Percentiles rank a stretch among this genome's conserved stretches.
These are phyloP conservation scores for Chiridota heheva DNA, from an alignment of 35 echinoderm and acorn worm species.

Conservation along the genomic window DNA sequence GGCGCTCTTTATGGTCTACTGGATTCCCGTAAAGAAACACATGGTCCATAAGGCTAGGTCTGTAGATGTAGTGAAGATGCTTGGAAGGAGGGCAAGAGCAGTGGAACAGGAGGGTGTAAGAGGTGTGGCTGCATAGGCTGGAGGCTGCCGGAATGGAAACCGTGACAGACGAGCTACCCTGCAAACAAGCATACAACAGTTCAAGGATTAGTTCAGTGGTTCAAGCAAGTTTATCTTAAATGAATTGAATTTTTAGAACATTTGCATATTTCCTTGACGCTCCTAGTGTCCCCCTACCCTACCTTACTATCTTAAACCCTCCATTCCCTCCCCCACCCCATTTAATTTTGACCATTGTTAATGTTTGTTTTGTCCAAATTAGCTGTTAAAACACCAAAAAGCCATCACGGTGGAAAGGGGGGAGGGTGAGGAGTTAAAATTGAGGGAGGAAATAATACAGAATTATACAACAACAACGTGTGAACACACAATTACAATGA, in stretches of 20 bases:
- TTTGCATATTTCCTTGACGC: too few species aligned
- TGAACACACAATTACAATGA: too few species aligned
- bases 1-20: conserved; percentile 55
- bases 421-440: background rate
- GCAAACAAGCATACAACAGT: too few species aligned
- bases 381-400: background rate
- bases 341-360: too few species aligned
- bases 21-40: conserved; percentile 73
- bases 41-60: conserved; percentile 42
- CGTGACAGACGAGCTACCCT: conserved; percentile 64
- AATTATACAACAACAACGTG: too few species aligned
- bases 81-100: conserved; percentile 82
- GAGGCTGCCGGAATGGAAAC: conserved; percentile 74
- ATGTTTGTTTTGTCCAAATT: too few species aligned
- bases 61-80: conserved; percentile 70
- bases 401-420: background rate
- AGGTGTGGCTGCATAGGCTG: conserved; percentile 57
- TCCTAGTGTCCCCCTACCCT: too few species aligned
- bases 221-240: too few species aligned
- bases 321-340: too few species aligned
- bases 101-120: conserved; percentile 66
- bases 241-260: too few species aligned
- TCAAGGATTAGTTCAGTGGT: too few species aligned
- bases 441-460: background rate
- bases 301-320: too few species aligned